Conservation (phyloP, 1,140 invertebrate species). For the Hestina assimilis region DNA sequence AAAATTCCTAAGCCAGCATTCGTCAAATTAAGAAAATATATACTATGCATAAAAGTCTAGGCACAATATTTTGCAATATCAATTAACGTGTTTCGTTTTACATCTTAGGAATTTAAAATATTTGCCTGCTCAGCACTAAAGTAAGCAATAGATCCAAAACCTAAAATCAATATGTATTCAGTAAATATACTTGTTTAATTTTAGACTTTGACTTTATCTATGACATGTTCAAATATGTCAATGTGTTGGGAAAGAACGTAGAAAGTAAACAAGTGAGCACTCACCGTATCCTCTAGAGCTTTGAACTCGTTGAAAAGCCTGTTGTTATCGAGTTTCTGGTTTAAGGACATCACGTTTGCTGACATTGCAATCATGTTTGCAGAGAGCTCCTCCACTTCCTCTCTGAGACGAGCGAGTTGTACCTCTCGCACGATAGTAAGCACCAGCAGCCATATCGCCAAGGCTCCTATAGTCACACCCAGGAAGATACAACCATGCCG, state of each 20-base stretch:
- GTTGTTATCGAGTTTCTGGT: constrained; percentile 55
- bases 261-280: constrained; percentile 27
- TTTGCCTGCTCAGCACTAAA: neutral
- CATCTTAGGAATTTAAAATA: neutral
- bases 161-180: constrained; percentile 10
- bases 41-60: neutral
- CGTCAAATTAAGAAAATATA: too few relatives aligned
- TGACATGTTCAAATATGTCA: constrained; percentile 19
- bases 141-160: constrained; percentile 3
- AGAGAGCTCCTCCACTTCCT: constrained; percentile 57
- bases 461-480: constrained; percentile 34
- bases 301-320: constrained; percentile 60
- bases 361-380: constrained; percentile 59
- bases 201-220: constrained; percentile 16
- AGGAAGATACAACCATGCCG: constrained; percentile 42
- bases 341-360: constrained; percentile 52
- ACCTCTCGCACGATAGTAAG: constrained; percentile 54
- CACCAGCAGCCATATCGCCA: constrained; percentile 48
- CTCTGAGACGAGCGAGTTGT: constrained; percentile 47
- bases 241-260: neutral
- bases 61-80: neutral
- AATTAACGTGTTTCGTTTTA: neutral
- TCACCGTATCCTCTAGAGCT: constrained; percentile 64
- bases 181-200: constrained; percentile 6
- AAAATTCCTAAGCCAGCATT: too few relatives aligned